Evolutionary conservation across 1,140 invertebrate genomes (phyloP).

Genomic region (Neotoxoptera formosana): DNA sequence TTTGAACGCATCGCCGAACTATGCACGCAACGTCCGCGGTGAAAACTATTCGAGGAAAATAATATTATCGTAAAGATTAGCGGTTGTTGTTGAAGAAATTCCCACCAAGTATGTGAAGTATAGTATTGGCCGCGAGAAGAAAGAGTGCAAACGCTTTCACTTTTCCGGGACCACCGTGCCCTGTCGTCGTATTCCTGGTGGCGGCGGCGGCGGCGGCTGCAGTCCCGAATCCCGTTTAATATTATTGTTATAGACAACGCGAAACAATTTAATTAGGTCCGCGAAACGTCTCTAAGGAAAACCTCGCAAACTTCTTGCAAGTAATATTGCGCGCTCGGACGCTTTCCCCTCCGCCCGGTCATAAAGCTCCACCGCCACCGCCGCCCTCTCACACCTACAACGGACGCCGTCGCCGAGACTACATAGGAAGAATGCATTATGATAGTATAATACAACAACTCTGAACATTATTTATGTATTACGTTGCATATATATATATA

Average conservation of each 20-base stretch:
- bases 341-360: too few relatives aligned
- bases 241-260: constrained; percentile 11
- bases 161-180: neutral
- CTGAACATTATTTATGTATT: neutral
- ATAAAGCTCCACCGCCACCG: too few relatives aligned
- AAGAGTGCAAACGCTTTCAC: neutral
- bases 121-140: neutral
- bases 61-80: neutral
- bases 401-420: neutral
- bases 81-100: neutral
- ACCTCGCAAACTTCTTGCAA: neutral
- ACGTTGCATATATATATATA: neutral
- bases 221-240: neutral
- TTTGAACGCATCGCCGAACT: neutral
- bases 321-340: neutral
- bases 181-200: neutral
- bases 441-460: neutral
- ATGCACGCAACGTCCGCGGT: neutral
- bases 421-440: neutral
- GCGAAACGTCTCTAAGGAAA: neutral
- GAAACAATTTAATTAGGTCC: constrained; percentile 38
- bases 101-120: neutral
- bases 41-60: neutral
- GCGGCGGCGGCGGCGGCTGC: too few relatives aligned
- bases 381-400: too few relatives aligned